Evolutionary conservation across 1,140 invertebrate genomes (phyloP).

Genomic region (Melipona quadrifasciata): DNA sequence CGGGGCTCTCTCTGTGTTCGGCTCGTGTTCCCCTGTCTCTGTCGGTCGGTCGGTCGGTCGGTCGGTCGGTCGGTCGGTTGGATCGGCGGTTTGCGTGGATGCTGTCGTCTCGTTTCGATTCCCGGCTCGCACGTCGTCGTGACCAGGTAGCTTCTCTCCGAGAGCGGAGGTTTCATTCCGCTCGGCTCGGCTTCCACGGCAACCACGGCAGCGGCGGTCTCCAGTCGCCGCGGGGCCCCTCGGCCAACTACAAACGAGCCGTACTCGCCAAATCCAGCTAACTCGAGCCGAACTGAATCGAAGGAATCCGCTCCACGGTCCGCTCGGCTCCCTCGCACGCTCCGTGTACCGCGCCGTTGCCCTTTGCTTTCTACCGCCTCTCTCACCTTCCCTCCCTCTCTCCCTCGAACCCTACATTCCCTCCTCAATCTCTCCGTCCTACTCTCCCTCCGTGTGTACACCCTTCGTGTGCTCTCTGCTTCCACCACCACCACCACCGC

Average conservation of each 20-base stretch:
- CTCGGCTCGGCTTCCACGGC: conserved; percentile 53
- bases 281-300: conserved; percentile 77
- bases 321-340: conserved; percentile 18
- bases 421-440: neutral
- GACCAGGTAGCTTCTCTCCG: conserved; percentile 50
- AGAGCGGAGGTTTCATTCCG: conserved; percentile 51
- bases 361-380: conserved; percentile 23
- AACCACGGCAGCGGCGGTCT: neutral
- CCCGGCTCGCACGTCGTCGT: conserved; percentile 38
- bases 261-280: conserved; percentile 78
- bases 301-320: conserved; percentile 72
- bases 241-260: conserved; percentile 76
- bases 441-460: neutral
- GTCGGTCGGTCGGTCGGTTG: neutral
- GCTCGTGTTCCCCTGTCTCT: neutral
- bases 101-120: conserved; percentile 57
- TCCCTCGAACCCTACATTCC: conserved; percentile 1
- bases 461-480: neutral
- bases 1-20: conserved; percentile 7
- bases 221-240: conserved; percentile 59
- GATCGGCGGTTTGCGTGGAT: neutral
- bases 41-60: neutral
- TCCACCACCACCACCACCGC: conserved; percentile 18
- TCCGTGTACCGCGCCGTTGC: conserved; percentile 6
- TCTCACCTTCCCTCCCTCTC: neutral